Percentiles rank a stretch among this genome's conserved stretches.
phyloP scores from a whole-genome alignment of 2,113 vertebrate genomes.

The Corythoichthys intestinalis region DNA sequence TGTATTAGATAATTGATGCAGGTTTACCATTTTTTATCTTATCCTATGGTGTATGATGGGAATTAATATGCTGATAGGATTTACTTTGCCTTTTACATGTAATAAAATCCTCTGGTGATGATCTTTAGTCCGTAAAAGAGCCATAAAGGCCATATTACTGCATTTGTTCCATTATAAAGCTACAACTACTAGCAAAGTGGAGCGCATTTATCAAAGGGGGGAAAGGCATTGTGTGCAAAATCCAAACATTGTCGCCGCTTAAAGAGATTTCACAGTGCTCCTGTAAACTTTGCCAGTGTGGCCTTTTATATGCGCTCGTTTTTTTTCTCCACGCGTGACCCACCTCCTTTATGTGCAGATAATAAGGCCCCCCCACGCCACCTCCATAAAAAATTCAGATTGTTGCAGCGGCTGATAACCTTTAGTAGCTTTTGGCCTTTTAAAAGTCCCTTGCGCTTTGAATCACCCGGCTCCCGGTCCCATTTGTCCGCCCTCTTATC shows the following conservation, averaged over 20 bases:
- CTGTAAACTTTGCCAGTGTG: conserved; percentile 51
- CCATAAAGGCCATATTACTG: conserved; percentile 8
- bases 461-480: conserved; percentile 55
- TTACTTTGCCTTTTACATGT: background rate
- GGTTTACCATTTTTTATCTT: background rate
- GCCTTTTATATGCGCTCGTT: conserved; percentile 49
- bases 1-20: background rate
- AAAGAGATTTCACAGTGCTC: conserved; percentile 41
- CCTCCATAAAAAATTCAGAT: conserved; percentile 56
- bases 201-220: conserved; percentile 26
- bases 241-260: conserved; percentile 19
- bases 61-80: background rate
- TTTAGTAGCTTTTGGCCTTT: conserved; percentile 62
- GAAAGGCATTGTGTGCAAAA: conserved; percentile 12
- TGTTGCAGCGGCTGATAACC: conserved; percentile 67
- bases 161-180: conserved; percentile 27
- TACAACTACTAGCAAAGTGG: conserved; percentile 19
- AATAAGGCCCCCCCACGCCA: conserved; percentile 49
- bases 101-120: conserved; percentile 13
- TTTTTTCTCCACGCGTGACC: conserved; percentile 44
- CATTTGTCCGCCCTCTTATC: conserved; percentile 59
- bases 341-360: conserved; percentile 50
- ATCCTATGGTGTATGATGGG: background rate
- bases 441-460: conserved; percentile 64
- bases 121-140: conserved; percentile 12